Evolutionary conservation across 2,797 vertebrate genomes (phyloP).

Genomic region (Enteromius trimaculatus): DNA sequence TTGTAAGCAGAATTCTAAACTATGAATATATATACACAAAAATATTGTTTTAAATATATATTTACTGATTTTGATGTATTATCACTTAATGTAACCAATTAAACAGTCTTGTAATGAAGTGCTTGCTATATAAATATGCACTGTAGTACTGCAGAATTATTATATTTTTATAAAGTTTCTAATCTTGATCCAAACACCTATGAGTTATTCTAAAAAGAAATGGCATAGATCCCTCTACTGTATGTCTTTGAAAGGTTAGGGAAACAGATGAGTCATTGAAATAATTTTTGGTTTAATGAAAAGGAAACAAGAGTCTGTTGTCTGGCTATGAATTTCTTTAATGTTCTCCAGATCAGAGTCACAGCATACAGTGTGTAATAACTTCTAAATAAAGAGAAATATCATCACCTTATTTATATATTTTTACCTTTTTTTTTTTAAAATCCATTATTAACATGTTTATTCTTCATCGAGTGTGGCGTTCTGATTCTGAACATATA

Average conservation of each 20-base stretch:
- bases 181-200: not conserved
- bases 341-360: slow-evolving; percentile 84
- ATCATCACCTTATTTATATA: slow-evolving; percentile 82
- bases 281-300: not conserved
- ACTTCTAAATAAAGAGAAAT: slow-evolving; percentile 85
- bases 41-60: not conserved
- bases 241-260: not conserved
- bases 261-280: not conserved
- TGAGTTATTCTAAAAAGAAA: too few species aligned
- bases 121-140: not conserved
- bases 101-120: not conserved
- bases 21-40: not conserved
- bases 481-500: slow-evolving; percentile 77
- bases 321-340: slow-evolving; percentile 83
- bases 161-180: not conserved
- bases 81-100: not conserved
- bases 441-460: slow-evolving; percentile 74
- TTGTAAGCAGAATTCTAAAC: not conserved
- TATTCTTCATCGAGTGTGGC: slow-evolving; percentile 72
- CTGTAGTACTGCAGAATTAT: not conserved
- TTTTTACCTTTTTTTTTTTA: slow-evolving; percentile 65
- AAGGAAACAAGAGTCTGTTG: slow-evolving; percentile 35
- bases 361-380: slow-evolving; percentile 86
- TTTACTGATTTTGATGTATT: not conserved
- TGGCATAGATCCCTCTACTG: too few species aligned